Evolutionary conservation across 2,888 invertebrate genomes (phyloP), one percentile per base, ranked within the genome.

Genomic region (Tipula helvola): DNA sequence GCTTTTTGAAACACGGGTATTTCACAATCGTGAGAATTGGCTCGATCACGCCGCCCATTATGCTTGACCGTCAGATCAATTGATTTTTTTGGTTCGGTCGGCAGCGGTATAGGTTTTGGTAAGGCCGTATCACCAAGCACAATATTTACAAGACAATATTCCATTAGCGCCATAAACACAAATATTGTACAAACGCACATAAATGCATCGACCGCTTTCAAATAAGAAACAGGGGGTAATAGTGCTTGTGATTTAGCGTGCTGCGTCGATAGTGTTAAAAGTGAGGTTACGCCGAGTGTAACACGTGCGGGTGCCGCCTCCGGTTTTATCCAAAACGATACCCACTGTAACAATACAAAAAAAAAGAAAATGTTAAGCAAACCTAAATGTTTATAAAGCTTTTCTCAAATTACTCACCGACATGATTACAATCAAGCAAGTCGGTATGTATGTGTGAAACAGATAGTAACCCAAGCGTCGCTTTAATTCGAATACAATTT

Each of bases 231-330:
- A 0, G 98, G 97, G 0, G 98, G 98, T 36, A 97, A 92, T 44
- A 97, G 96, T n/a, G 97, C 96, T 91, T 97, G 97, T 88, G 97
- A 97, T 92, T 97, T 97, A 13, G 97, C 97, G 91, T 97, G 97
- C 90, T 97, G 97, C 2, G 97, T 97, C 13, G 97, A 97, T 2
- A 97, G 92, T 2, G 97, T 97, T 86, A 97, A 93, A 71, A 97
- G 92, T 42, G 97, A 97, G 87, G 97, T 97, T 87, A 98, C 97
- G 18, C 98, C 98, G 0, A 98, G 93, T 0, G 98, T 98, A 39
- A 98, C 98, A 5, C 98, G 93, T 28, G 98, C 98, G 0, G 98
- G 98, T 4, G 97, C 97, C 0, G 97, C 97, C 91, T 98, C 98
- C 0, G 97, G 97, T 90, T 97, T 97, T 89, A 98, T 97, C 97